phyloP scores from a whole-genome alignment of 2,888 invertebrate genomes.

The Teleogryllus oceanicus region DNA sequence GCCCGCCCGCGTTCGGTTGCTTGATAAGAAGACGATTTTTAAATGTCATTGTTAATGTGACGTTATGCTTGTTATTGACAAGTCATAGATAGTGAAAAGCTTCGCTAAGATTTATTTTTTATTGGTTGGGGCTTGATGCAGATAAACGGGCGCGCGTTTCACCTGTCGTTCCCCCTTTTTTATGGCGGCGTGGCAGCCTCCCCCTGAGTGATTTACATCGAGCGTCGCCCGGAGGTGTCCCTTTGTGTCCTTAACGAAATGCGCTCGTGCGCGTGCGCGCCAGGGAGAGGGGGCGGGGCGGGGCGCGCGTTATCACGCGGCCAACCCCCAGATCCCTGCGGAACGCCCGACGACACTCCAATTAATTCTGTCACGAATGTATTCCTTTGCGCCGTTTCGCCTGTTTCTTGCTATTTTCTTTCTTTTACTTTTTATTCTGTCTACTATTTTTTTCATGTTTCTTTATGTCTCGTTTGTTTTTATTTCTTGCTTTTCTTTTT shows the following conservation, averaged over 20 bases:
- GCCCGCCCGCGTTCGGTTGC: neutral
- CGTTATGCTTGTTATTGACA: conserved; percentile 18
- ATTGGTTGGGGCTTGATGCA: neutral
- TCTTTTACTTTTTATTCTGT: too few relatives aligned
- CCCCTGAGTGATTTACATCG: neutral
- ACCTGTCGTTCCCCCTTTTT: neutral
- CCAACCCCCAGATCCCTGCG: too few relatives aligned
- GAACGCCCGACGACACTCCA: too few relatives aligned
- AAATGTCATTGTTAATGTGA: conserved; percentile 18
- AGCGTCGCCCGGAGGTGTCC: neutral
- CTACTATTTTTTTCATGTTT: too few relatives aligned
- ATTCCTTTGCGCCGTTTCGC: too few relatives aligned
- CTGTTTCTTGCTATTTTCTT: too few relatives aligned
- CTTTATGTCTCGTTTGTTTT: too few relatives aligned
- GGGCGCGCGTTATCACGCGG: too few relatives aligned
- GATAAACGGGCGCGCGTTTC: neutral
- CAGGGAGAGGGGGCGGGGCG: too few relatives aligned
- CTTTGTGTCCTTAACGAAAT: neutral
- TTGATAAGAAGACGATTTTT: neutral
- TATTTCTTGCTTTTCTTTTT: too few relatives aligned
- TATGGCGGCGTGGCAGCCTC: neutral
- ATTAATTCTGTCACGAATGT: too few relatives aligned
- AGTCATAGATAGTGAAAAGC: neutral
- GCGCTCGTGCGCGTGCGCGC: neutral
- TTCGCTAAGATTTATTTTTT: conserved; percentile 1